Conservation (phyloP, 2,797 vertebrate species). For the Cuculus canorus region DNA sequence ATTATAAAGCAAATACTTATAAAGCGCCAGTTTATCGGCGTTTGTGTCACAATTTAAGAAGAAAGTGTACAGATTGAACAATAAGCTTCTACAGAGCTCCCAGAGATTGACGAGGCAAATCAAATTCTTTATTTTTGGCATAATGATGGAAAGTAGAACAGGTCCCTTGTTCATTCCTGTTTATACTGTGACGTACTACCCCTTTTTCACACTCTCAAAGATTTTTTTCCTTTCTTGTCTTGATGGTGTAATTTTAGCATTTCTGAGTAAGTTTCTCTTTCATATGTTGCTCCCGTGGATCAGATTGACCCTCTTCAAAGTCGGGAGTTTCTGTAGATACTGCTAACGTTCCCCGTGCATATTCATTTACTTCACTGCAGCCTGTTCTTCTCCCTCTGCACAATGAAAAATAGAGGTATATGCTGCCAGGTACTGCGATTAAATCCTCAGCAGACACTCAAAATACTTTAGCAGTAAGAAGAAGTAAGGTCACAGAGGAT, state of each 20-base stretch:
- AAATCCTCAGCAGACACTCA: neutral
- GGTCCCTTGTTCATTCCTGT: neutral
- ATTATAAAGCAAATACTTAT: neutral
- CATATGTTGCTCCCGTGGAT: neutral
- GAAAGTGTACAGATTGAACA: neutral
- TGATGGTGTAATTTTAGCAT: neutral
- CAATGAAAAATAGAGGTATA: neutral
- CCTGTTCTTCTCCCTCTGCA: neutral
- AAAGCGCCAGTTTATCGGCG: neutral
- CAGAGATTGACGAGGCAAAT: neutral
- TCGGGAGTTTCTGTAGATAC: neutral
- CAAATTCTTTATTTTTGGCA: neutral
- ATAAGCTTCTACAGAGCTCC: neutral
- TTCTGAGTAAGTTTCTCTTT: neutral
- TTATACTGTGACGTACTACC: neutral
- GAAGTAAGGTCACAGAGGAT: constrained; percentile 8
- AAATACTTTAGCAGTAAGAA: constrained; percentile 17
- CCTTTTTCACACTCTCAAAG: neutral
- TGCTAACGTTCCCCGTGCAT: neutral
- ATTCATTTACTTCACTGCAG: neutral
- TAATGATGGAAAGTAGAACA: neutral
- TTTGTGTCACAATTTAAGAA: neutral
- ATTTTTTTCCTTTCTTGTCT: neutral
- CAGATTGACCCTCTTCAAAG: neutral
- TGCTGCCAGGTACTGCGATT: neutral